Conservation (phyloP, 1,140 invertebrate genomes). For the Neoseiulus cucumeris region DNA sequence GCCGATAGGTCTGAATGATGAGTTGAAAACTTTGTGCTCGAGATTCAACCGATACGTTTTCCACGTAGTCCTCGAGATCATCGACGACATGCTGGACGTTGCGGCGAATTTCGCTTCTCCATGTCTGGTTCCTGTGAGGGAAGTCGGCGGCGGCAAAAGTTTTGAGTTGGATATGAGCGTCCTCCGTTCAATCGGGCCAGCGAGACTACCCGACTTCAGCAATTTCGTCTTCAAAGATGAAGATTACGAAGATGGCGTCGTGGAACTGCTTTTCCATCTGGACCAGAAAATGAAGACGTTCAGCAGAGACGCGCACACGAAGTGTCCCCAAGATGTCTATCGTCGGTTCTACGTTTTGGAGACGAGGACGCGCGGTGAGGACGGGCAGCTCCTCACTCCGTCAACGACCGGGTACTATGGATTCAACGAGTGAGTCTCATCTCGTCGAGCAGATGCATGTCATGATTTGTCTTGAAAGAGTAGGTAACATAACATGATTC, state of each 20-base stretch:
- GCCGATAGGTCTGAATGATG: not conserved
- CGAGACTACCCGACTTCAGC: not conserved
- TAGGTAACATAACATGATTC: not conserved
- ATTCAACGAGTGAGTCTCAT: not conserved
- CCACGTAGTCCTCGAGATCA: not conserved
- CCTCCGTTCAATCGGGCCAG: not conserved
- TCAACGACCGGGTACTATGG: not conserved
- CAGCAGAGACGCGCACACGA: not conserved
- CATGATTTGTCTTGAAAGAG: not conserved
- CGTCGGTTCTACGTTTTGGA: not conserved
- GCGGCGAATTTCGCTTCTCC: not conserved
- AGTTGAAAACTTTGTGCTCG: not conserved
- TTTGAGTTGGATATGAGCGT: not conserved
- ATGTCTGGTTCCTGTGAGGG: not conserved
- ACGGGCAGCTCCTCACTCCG: not conserved
- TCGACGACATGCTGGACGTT: not conserved
- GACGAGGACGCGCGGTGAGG: not conserved
- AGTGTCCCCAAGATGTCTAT: not conserved
- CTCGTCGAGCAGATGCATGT: not conserved
- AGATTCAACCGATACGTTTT: not conserved
- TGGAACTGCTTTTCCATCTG: constrained; percentile 77
- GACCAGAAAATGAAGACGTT: not conserved
- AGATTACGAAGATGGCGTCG: constrained; percentile 76
- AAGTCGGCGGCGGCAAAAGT: not conserved
- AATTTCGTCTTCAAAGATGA: constrained; percentile 53